Percentiles rank a stretch among this genome's conserved stretches.
These are phyloP conservation scores for Coregonus sp. DNA, from an alignment of 2,797 vertebrate species.

Conservation along the genomic window DNA sequence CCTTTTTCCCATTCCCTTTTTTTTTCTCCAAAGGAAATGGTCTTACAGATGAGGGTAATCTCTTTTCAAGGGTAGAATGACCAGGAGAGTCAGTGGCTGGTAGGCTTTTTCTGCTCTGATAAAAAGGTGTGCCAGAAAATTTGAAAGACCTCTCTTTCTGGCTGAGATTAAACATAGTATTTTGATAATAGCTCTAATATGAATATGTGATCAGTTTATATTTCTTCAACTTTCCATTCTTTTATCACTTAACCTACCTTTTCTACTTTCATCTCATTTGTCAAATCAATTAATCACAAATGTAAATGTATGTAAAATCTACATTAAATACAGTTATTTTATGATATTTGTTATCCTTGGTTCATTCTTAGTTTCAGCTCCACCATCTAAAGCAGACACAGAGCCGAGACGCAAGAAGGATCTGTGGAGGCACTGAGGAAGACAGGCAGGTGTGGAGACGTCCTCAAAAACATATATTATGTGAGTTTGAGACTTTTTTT, in stretches of 20 bases:
- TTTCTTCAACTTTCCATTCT: neutral
- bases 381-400: no score
- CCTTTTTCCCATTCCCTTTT: conserved; percentile 18
- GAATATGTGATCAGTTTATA: neutral
- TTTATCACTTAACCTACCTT: neutral
- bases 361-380: no score
- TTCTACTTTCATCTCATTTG: no score
- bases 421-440: no score
- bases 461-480: no score
- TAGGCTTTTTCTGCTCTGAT: neutral
- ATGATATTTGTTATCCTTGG: no score
- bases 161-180: neutral
- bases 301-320: neutral
- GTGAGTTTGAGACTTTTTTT: no score
- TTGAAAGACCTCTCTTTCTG: neutral
- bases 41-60: conserved; percentile 27
- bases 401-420: no score
- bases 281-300: no score
- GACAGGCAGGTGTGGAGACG: no score
- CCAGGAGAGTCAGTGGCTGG: conserved; percentile 10
- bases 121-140: no score
- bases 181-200: neutral
- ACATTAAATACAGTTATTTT: no score
- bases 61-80: neutral
- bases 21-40: neutral